Base-by-base conservation (phyloP, 2,797 vertebrate species). In the Chromobotia macracanthus region DNA sequence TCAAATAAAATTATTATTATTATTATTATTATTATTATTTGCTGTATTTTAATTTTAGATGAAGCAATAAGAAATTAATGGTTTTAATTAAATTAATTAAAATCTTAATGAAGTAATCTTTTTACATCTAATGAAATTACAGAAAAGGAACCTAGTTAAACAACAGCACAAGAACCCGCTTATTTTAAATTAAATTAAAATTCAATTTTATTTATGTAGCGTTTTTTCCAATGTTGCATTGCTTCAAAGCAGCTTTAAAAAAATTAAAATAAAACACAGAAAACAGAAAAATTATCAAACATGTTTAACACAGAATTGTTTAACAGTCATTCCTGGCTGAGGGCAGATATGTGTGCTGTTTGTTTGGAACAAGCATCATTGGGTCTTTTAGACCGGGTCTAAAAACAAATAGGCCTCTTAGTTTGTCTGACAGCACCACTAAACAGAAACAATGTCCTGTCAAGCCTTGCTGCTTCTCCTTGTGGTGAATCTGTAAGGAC, bases 101-200 rank as follows among this genome's bases (percentile, higher is more conserved):
- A n/a, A n/a, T n/a, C n/a, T n/a, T n/a, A n/a, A n/a, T n/a, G n/a
- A n/a, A n/a, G n/a, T n/a, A n/a, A n/a, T 94, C 92, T 91, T 93
- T 92, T 92, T 90, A 91, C 90, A 92, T 92, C 90, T 89, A 84
- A 82, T 91, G 91, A 91, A 92, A 91, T 91, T 89, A 90, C 91
- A 92, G 90, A 91, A 94, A 92, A 94, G 92, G 92, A 92, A 94
- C 94, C n/a, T 93, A 92, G 88, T 87, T 84, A 88, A 93, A 92
- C 93, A 94, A 93, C 93, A 89, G 89, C 89, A 89, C 90, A 88
- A 92, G 91, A 91, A 93, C 88, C 86, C 89, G 88, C 90, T 93
- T n/a, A n/a, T n/a, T n/a, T n/a, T n/a, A n/a, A n/a, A n/a, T n/a
- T n/a, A n/a, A n/a, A n/a, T n/a, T n/a, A n/a, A n/a, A n/a, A n/a